A percentile compares a stretch with the other conserved stretches of the same genome.
phyloP scores from a whole-genome alignment of 2,797 vertebrate genomes.

The Petrocephalus sullivani region DNA sequence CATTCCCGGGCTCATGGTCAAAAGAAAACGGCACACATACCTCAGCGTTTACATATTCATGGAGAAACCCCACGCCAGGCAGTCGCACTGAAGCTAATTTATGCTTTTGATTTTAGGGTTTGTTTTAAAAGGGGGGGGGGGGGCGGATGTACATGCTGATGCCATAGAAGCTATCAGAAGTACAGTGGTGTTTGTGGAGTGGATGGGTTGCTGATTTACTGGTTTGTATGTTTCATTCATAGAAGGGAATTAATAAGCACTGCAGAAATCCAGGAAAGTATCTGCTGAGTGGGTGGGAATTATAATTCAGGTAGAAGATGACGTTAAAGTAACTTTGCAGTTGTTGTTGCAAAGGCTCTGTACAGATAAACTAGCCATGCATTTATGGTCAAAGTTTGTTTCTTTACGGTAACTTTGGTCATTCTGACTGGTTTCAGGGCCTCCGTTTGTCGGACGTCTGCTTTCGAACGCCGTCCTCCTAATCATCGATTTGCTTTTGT shows the following conservation, averaged over 20 bases:
- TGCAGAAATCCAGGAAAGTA: not conserved
- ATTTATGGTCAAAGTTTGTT: conserved; percentile 1
- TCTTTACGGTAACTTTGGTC: not conserved
- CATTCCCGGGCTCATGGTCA: conserved; percentile 66
- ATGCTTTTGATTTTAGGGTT: conserved; percentile 33
- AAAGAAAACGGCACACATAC: conserved; percentile 62
- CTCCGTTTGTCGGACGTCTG: not conserved
- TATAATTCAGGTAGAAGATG: not conserved
- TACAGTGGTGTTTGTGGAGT: not conserved
- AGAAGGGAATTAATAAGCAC: not conserved
- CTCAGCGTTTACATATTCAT: conserved; percentile 51
- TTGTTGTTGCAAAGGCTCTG: not conserved
- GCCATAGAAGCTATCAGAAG: not conserved
- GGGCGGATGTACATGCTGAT: conserved; percentile 4
- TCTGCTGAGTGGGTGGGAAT: not conserved
- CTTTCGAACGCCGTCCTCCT: not conserved
- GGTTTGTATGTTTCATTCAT: conserved; percentile 15
- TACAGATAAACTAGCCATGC: not conserved
- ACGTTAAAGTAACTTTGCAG: not conserved
- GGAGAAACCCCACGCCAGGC: conserved; percentile 45
- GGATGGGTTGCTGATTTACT: not conserved
- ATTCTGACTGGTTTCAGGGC: conserved; percentile 29
- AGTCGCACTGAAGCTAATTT: conserved; percentile 15
- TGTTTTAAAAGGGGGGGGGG: not conserved
- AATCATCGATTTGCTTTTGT: conserved; percentile 30